Conservation (phyloP, 2,888 invertebrate species). For the Zeuzera pyrina region DNA sequence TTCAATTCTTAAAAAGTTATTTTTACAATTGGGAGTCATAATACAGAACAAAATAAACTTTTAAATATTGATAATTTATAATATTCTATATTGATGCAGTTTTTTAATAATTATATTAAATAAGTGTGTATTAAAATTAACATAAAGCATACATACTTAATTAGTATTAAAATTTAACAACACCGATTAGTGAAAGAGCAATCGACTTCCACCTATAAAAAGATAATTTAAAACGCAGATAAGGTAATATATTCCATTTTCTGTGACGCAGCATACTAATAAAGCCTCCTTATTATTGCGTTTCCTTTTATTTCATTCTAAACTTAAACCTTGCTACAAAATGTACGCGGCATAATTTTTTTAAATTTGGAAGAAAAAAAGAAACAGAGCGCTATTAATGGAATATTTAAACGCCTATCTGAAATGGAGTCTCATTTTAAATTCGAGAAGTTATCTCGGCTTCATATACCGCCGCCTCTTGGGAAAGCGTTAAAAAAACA, state of each 20-base stretch:
- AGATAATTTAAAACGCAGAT: too few species aligned
- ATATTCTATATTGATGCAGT: too few species aligned
- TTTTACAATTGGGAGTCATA: too few species aligned
- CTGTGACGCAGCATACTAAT: background rate
- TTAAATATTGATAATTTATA: too few species aligned
- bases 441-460: background rate
- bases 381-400: constrained; percentile 6
- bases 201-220: too few species aligned
- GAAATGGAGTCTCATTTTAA: constrained; percentile 10
- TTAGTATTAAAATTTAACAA: too few species aligned
- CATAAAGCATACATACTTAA: too few species aligned
- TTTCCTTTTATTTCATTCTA: background rate
- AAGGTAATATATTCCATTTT: background rate
- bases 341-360: constrained; percentile 4
- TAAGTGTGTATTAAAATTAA: too few species aligned
- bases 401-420: constrained; percentile 9
- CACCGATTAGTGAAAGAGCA: too few species aligned
- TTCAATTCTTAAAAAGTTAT: too few species aligned
- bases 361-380: constrained; percentile 4
- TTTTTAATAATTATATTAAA: too few species aligned
- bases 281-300: background rate
- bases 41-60: too few species aligned
- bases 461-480: constrained; percentile 3
- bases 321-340: constrained; percentile 1
- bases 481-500: constrained; percentile 11